These are phyloP conservation scores for Conus ventricosus DNA, from an alignment of 1,140 invertebrate genomes.

Conservation along the genomic window DNA sequence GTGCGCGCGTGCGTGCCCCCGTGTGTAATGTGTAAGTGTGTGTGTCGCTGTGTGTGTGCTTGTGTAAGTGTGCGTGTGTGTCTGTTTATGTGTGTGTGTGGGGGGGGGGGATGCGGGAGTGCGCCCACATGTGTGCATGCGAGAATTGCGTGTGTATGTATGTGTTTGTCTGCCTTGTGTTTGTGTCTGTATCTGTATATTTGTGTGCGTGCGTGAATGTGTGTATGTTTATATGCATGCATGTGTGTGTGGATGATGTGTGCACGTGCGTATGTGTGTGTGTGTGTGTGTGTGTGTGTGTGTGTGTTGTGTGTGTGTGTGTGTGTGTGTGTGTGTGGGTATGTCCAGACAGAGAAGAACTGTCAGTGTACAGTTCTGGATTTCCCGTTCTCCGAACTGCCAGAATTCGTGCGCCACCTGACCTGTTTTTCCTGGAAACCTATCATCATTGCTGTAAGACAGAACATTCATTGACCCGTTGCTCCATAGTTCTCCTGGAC, in stretches of 20 bases:
- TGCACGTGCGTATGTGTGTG: background rate
- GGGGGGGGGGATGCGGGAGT: too few species aligned
- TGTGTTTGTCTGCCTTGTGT: too few species aligned
- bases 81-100: accelerated
- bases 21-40: too few species aligned
- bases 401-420: background rate
- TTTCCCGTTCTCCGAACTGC: conserved; percentile 13
- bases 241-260: too few species aligned
- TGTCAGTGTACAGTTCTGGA: conserved; percentile 6
- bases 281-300: background rate
- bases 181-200: too few species aligned
- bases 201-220: background rate
- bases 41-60: too few species aligned
- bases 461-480: too few species aligned
- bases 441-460: background rate
- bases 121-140: too few species aligned
- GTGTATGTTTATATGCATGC: background rate
- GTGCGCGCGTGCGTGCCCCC: too few species aligned
- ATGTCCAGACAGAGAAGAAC: conserved; percentile 24
- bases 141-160: too few species aligned
- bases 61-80: too few species aligned
- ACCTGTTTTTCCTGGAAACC: conserved; percentile 23
- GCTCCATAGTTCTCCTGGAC: too few species aligned
- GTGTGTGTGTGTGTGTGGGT: background rate
- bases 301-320: background rate